Base-by-base conservation (phyloP, 2,888 invertebrate species). In the Tillus elongatus region DNA sequence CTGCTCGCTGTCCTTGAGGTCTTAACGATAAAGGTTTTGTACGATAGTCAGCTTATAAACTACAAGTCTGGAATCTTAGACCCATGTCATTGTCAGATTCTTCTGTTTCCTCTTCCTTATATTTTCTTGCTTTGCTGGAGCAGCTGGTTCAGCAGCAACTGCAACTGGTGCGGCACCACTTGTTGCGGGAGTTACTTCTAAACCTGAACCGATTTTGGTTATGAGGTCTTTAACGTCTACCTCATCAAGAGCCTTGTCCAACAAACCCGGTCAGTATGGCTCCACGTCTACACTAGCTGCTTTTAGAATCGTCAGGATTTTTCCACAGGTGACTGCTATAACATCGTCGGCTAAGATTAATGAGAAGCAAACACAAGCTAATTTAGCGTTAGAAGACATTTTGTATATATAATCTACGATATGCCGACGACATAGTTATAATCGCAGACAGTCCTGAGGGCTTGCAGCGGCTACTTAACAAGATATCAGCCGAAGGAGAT, bases 231-330 rank as follows among this genome's bases (percentile, higher is more conserved):
- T 90, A 37, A 97, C 82, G 64, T 92, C 92, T 47, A 96, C 72
- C 46, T 91, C 91, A 67, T 96, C 95, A 50, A 98, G 71, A 26
- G 96, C 91, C 69, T 96, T 95, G 49, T 96, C 91, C 68, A 97
- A 98, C 39, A 98, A 77, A 56, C 93, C 91, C 29, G 97, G 95
- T 97, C 98, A 98, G 74, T 95, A 97, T 12, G 97, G 95, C 68
- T 98, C 98, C 27, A 98, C 86, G 47, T 89, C 88, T 41, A 97
- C 95, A 63, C 79, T 82, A 50, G 98, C 96, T 31, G 97, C 96
- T 69, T 96, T 97, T 61, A 98, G 70, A 64, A 98, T 88, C 49
- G 96, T 92, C 52, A 82, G 82, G 67, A 98, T 91, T 70, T 98
- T 98, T 62, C 98, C 98, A 59, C 89, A 89, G 49, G 96, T 97